These are phyloP conservation scores for Zapus hudsonius DNA, from an alignment of 2,113 vertebrate genomes.

Conservation along the genomic window DNA sequence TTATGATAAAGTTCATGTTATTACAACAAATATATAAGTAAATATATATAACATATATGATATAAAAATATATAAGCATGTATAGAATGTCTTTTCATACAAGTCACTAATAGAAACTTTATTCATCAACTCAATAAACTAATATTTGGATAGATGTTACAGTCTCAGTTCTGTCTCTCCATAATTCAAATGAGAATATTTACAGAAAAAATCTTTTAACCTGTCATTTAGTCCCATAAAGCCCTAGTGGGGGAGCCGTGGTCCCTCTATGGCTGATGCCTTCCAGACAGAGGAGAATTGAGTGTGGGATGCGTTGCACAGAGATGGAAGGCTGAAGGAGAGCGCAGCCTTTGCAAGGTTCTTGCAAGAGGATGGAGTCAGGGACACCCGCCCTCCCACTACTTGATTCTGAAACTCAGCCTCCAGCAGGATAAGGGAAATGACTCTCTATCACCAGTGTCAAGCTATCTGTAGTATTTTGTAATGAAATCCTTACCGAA, in stretches of 20 bases:
- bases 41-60: not conserved
- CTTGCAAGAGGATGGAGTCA: not conserved
- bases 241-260: rapidly evolving
- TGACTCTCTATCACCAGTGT: not conserved
- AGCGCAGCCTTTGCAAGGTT: not conserved
- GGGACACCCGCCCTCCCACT: not conserved
- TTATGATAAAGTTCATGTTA: not conserved
- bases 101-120: not conserved
- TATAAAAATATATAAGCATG: not conserved
- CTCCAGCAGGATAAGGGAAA: not conserved
- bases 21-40: too few relatives aligned
- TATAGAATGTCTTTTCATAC: not conserved
- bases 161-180: not conserved
- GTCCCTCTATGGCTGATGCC: rapidly evolving
- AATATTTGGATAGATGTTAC: not conserved
- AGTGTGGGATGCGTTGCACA: rapidly evolving
- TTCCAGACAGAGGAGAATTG: not conserved
- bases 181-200: not conserved
- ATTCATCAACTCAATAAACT: not conserved
- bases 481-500: not conserved
- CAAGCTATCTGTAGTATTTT: not conserved
- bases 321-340: rapidly evolving
- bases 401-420: not conserved
- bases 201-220: not conserved
- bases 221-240: not conserved